Conservation (phyloP, 2,797 vertebrate species). For the Crypturellus tataupa region DNA sequence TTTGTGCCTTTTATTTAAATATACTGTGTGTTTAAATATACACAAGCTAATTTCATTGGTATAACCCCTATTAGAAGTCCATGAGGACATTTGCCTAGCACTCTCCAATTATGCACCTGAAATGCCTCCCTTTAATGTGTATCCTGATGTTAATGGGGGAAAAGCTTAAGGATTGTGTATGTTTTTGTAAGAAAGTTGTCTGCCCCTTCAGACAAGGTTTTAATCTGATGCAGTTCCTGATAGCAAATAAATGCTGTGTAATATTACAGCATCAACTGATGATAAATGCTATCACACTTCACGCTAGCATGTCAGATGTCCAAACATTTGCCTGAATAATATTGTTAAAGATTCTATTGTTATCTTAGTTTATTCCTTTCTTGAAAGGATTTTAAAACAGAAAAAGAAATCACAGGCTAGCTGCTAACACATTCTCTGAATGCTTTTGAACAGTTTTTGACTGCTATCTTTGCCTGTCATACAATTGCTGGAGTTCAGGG, state of each 20-base stretch:
- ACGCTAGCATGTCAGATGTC: constrained; percentile 8
- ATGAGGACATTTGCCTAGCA: not conserved
- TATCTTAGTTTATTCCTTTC: not conserved
- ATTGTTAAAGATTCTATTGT: constrained; percentile 5
- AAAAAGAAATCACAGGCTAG: not conserved
- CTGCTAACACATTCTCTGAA: not conserved
- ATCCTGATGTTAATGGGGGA: not conserved
- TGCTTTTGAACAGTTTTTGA: not conserved
- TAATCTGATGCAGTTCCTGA: not conserved
- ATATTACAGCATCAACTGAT: not conserved
- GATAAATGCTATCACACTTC: constrained; percentile 13
- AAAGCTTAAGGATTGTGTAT: not conserved
- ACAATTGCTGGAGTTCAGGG: not conserved
- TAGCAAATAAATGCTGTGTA: not conserved
- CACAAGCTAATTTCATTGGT: not conserved
- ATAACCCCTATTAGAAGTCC: not conserved
- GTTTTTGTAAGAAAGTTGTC: not conserved
- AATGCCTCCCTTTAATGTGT: not conserved
- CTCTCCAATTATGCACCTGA: not conserved
- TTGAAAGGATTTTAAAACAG: constrained; percentile 40
- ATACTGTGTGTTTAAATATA: not conserved
- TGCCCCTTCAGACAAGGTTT: not conserved
- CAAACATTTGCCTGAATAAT: constrained; percentile 37
- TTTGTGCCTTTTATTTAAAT: not conserved
- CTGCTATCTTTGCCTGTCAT: not conserved